Evolutionary conservation across 2,797 vertebrate genomes (phyloP), one percentile per base, ranked within the genome.

Genomic region (Tenualosa ilisha): DNA sequence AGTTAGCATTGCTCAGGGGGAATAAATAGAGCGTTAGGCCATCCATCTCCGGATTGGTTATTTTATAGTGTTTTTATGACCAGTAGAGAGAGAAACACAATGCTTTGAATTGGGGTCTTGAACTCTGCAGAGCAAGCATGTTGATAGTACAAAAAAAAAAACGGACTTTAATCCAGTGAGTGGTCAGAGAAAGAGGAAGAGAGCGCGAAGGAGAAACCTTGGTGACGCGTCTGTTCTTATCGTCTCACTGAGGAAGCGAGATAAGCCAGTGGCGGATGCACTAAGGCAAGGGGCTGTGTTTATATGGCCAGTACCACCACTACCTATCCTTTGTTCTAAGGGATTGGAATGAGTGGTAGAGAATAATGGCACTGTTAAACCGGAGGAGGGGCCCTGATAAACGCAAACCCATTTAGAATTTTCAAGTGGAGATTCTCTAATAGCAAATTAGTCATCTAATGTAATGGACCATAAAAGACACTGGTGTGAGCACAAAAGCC

Each of bases 321-420:
- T 43, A 79, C 72, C 72, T 79, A 79, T 6, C 17, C 20, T 79
- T 79, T 79, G 72, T 79, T 79, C 40, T 43, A 17, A 79, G 40
- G 17, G 17, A 5, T 15, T 15, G 37, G 4, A 79, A 6, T 40
- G 46, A 43, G 40, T 79, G 40, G 6, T 3, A 46, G 40, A 24
- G 40, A 43, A 46, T 22, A 7, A 46, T n/a, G 22, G 40, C 72
- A 40, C 40, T 20, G 6, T 40, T 22, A 43, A 79, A 46, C 11
- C 22, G 17, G 37, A 79, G 40, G 37, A 79, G 43, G 5, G 72
- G 72, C 72, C 72, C 72, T 79, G 17, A 37, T 79, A n/a, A 79
- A 79, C 17, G 5, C 1, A 22, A 6, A 8, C 17, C 72, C 40
- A 17, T 72, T 72, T 72, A 72, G 31, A 72, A 72, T 37, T 43